phyloP scores from a whole-genome alignment of 2,113 vertebrate species.

The Nicator chloris region DNA sequence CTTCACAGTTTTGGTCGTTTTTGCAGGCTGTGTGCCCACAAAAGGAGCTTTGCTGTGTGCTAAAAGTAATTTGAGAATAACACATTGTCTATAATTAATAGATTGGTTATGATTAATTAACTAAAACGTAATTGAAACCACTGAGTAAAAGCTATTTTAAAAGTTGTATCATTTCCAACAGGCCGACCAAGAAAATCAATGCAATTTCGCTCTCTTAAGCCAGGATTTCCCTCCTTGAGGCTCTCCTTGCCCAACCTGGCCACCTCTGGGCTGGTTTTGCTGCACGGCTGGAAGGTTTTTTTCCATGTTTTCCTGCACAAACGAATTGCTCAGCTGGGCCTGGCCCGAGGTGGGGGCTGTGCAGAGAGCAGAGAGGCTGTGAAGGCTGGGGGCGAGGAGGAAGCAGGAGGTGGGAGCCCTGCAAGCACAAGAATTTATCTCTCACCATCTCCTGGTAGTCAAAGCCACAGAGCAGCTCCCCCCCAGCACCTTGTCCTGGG shows the following conservation, averaged over 20 bases:
- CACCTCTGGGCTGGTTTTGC: background rate
- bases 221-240: background rate
- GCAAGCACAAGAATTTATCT: background rate
- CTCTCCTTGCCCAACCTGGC: background rate
- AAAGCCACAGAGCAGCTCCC: background rate
- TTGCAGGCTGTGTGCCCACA: background rate
- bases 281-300: background rate
- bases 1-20: background rate
- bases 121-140: background rate
- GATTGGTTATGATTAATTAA: background rate
- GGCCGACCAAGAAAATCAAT: background rate
- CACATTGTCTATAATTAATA: background rate
- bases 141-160: background rate
- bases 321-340: background rate
- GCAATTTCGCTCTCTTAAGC: background rate
- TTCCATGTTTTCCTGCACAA: background rate
- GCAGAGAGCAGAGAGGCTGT: background rate
- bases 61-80: background rate
- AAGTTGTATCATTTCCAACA: background rate
- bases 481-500: background rate
- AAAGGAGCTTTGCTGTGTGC: background rate
- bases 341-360: background rate
- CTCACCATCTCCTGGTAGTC: background rate
- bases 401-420: background rate
- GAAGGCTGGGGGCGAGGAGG: background rate